Base-by-base conservation (phyloP, 2,888 invertebrate genomes). In the Sialis lutaria region DNA sequence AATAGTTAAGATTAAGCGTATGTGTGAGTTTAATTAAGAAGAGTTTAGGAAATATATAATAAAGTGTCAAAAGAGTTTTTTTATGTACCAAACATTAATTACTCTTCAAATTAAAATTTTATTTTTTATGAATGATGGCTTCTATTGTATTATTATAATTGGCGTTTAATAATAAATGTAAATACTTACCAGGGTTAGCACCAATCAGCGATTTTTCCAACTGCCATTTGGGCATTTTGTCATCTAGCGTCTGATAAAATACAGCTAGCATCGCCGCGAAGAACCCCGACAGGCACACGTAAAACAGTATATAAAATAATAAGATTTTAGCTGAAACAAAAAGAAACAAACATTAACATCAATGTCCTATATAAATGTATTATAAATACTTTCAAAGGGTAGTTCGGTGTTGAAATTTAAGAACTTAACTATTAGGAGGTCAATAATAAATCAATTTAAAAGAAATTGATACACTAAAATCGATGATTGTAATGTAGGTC, bases 221-320 rank as follows among this genome's bases (percentile, higher is more conserved):
- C 67, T 85, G 84, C 89, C 90, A 95, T 64, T 91, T 91, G 12
- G 95, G 95, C 64, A 75, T 77, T 60, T 80, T 79, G 55, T 72
- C 65, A 62, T 90, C 85, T 67, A 95, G 70, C 46, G 93, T 93
- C 69, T 87, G 87, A 67, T 89, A 89, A 74, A 98, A 97, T 60
- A 95, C 82, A 56, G 89, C 83, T 69, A 96, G 72, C 81, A 95
- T 81, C 53, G 88, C 88, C 53, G 89, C 82, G 72, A 96, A 97
- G 78, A 96, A 97, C 47, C 87, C 92, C 60, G 85, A 79, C 65
- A 97, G 77, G 58, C 79, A 80, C 54, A 85, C 77, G 72, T 96
- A 97, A 77, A 96, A 97, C 66, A 96, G 79, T 57, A 93, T 68
- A 73, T 97, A 98, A 75, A 97, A 97, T 55, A 95, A 69, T 56